phyloP scores from a whole-genome alignment of 2,113 vertebrate species.

The Paramormyrops kingsleyae region DNA sequence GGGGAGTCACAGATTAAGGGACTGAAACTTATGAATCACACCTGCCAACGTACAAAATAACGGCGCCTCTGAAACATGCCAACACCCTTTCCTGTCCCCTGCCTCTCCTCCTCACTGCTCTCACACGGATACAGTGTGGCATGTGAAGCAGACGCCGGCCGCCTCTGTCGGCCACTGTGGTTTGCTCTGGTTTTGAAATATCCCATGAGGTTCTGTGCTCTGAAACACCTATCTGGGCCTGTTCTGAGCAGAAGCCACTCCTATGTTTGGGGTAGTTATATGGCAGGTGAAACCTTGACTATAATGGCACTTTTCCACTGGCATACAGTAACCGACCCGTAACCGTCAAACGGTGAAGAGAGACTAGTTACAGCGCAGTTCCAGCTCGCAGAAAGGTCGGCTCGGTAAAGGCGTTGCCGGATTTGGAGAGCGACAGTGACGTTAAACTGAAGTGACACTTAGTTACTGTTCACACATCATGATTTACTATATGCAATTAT shows the following conservation, averaged over 20 bases:
- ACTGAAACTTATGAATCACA: neutral
- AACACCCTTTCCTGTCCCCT: neutral
- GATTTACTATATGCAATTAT: no score
- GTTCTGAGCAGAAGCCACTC: neutral
- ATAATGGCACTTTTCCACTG: neutral
- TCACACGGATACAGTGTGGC: neutral
- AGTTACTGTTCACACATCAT: no score
- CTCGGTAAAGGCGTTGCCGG: neutral
- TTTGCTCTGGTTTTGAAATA: neutral
- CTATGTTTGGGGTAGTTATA: neutral
- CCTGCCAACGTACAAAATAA: neutral
- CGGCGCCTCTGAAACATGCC: neutral
- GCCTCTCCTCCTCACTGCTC: neutral
- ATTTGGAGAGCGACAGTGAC: neutral
- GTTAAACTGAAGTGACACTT: neutral
- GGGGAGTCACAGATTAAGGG: neutral
- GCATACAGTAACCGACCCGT: neutral
- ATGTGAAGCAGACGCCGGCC: neutral
- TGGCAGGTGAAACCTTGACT: neutral
- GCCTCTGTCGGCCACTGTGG: neutral
- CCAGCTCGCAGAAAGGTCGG: neutral
- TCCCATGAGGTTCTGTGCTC: neutral
- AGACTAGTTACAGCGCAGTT: neutral
- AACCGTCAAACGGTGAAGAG: neutral
- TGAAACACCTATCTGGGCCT: neutral